phyloP scores from a whole-genome alignment of 2,113 vertebrate genomes.

The Aldabrachelys gigantea region DNA sequence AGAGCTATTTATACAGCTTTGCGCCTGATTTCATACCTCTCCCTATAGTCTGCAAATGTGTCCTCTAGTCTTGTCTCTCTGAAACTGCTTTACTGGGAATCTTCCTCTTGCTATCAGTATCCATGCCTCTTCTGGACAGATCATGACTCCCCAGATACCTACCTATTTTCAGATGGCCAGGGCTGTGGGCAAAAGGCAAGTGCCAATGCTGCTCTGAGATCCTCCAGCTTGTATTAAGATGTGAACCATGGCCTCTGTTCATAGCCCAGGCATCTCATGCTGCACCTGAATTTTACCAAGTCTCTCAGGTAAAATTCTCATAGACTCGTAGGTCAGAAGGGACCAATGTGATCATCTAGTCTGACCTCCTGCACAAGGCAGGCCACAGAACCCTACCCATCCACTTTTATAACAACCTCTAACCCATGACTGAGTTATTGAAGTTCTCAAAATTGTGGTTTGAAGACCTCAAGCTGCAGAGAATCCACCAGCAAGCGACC shows the following conservation, averaged over 20 bases:
- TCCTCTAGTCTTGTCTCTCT: background rate
- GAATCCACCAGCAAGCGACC: too few species aligned
- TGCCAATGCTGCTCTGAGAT: background rate
- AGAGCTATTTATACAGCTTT: background rate
- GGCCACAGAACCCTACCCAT: too few species aligned
- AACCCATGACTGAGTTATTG: too few species aligned
- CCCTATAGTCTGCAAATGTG: background rate
- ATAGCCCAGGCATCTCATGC: background rate
- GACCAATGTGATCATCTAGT: too few species aligned
- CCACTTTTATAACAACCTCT: too few species aligned
- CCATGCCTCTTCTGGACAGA: background rate
- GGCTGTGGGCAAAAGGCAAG: background rate
- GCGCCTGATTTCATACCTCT: background rate
- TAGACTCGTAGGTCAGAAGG: too few species aligned
- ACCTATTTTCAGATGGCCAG: background rate
- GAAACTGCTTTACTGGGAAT: background rate
- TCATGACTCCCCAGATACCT: background rate
- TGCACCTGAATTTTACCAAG: background rate
- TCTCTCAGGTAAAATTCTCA: background rate
- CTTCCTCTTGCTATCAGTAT: background rate
- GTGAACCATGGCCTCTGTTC: background rate
- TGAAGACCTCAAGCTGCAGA: too few species aligned
- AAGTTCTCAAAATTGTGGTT: too few species aligned
- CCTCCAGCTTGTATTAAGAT: background rate
- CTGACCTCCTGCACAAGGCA: too few species aligned